Base-by-base conservation (phyloP, 2,888 invertebrate genomes). In the Trissoscelio sp. region DNA sequence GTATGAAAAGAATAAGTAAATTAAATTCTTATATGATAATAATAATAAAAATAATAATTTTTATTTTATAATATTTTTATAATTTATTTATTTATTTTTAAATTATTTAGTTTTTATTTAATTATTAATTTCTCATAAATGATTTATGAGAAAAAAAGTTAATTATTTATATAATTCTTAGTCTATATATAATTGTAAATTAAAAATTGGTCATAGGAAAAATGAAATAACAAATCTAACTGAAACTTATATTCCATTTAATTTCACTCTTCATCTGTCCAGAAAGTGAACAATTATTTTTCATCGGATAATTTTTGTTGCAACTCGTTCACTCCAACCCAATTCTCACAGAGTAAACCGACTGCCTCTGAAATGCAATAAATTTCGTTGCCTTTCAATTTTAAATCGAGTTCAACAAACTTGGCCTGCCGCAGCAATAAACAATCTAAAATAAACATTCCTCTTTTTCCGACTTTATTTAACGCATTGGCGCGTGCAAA, bases 401-500 rank as follows among this genome's bases (percentile, higher is more conserved):
- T 67, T 31, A 67, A 67, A 67, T 53, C 20, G 55, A 53, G 42
- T 12, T 66, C 39, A 66, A 42, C 66, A 53, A 66, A 66, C 53
- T 42, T 53, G 39, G 12, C 12, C 16, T n/a, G n/a, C 28, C 11
- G 9, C 42, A 28, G n/a, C 28, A 11, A 67, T 44, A 55, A 55
- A 55, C 44, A 67, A 67, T 67, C n/a, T 22, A 24, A 70, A 55
- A 57, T 46, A 46, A 55, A 55, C 11, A 11, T 51, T 31, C 39
- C 24, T 42, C 37, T 18, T 20, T 37, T 11, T 11, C 14, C 20
- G n/a, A 62, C 53, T 60, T 46, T 53, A 20, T 70, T 58, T 58
- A 37, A 58, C 53, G 18, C 60, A 28, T 16, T 20, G 42, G n/a
- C 3, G 16, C n/a, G 12, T 7, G 28, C 18, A n/a, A n/a, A n/a